phyloP scores from a whole-genome alignment of 2,113 vertebrate genomes.

The Tupaia tana region DNA sequence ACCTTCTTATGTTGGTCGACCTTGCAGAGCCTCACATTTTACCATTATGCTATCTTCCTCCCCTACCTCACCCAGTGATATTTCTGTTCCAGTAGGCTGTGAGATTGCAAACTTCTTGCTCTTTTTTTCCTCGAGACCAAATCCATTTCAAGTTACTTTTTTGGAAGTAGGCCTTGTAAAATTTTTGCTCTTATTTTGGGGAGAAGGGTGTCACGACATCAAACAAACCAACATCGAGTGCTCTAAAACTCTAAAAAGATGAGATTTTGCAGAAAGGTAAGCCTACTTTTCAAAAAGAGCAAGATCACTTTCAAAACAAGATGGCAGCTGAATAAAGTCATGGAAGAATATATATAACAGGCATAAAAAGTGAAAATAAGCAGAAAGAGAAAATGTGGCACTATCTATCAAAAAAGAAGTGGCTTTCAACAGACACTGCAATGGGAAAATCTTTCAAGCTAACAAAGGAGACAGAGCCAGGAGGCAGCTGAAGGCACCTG shows the following conservation, averaged over 20 bases:
- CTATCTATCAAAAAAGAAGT: background rate
- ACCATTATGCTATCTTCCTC: too few species aligned
- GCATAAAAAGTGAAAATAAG: slow-evolving; percentile 15
- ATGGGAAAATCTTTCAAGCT: background rate
- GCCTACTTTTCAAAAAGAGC: slow-evolving; percentile 12
- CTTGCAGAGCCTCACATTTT: too few species aligned
- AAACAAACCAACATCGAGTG: background rate
- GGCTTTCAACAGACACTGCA: background rate
- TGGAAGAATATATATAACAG: background rate
- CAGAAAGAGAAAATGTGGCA: background rate
- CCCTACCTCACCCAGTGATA: too few species aligned
- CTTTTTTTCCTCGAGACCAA: background rate
- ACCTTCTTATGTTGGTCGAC: too few species aligned
- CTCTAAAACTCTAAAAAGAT: background rate
- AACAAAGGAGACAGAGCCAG: background rate
- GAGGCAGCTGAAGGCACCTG: fast-evolving
- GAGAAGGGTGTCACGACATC: background rate
- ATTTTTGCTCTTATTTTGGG: background rate
- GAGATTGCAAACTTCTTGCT: background rate
- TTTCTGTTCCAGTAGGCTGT: background rate
- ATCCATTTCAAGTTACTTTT: background rate
- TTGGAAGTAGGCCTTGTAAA: background rate
- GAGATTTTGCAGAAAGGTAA: background rate
- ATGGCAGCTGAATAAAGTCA: background rate
- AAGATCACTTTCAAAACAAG: slow-evolving; percentile 4